phyloP scores from a whole-genome alignment of 2,888 invertebrate species.

The Ypsolopha scabrella region DNA sequence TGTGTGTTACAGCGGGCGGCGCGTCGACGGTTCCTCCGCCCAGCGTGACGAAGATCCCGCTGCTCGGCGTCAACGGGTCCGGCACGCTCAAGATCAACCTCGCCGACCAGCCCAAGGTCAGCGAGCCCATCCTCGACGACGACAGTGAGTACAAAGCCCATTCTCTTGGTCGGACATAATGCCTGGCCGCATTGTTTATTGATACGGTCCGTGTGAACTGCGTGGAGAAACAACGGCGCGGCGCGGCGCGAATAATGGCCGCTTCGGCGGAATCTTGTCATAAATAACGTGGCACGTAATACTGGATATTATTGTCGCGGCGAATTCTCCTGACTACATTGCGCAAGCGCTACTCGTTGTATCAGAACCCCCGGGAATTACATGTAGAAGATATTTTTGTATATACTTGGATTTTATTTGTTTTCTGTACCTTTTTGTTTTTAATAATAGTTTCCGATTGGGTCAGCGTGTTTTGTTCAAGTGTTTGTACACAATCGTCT shows the following conservation, averaged over 20 bases:
- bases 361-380: too few relatives aligned
- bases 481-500: not conserved
- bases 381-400: too few relatives aligned
- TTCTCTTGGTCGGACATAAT: not conserved
- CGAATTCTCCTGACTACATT: too few relatives aligned
- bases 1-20: constrained; percentile 3
- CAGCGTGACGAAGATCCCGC: constrained; percentile 36
- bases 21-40: constrained; percentile 8
- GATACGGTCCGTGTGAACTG: too few relatives aligned
- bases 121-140: constrained; percentile 44
- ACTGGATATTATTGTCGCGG: too few relatives aligned
- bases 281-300: too few relatives aligned
- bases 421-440: constrained; percentile 3
- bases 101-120: constrained; percentile 38
- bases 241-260: too few relatives aligned
- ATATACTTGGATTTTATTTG: too few relatives aligned
- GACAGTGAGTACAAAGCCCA: constrained; percentile 34
- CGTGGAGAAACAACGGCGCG: too few relatives aligned
- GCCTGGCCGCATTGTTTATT: too few relatives aligned
- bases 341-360: too few relatives aligned
- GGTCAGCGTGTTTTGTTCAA: not conserved
- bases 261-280: too few relatives aligned
- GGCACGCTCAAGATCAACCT: constrained; percentile 39
- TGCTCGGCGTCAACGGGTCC: constrained; percentile 59
- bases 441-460: not conserved